A percentile compares a stretch with the other conserved stretches of the same genome.
These are phyloP conservation scores for Diaprepes abbreviatus DNA, from an alignment of 2,888 invertebrate species.

Conservation along the genomic window DNA sequence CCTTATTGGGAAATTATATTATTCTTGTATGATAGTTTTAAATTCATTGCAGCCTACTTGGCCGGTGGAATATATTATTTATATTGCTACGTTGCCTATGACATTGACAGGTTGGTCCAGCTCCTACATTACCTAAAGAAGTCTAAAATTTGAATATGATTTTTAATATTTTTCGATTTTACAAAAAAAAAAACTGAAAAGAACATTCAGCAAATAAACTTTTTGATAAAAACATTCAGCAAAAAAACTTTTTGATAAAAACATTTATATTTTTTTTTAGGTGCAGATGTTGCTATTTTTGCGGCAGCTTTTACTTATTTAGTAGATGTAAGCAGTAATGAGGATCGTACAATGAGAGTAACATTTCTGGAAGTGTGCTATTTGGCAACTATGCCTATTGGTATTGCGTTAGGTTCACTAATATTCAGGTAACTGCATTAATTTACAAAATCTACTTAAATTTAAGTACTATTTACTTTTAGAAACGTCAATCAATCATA, in stretches of 20 bases:
- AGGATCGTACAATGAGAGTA: conserved; percentile 82
- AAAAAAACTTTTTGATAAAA: too few species aligned
- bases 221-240: too few species aligned
- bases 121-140: too few species aligned
- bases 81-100: conserved; percentile 82
- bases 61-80: conserved; percentile 82
- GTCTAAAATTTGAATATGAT: too few species aligned
- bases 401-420: conserved; percentile 77
- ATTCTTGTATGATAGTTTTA: conserved; percentile 81
- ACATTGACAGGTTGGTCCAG: conserved; percentile 73
- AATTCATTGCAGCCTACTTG: conserved; percentile 73
- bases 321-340: conserved; percentile 79
- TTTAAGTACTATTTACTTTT: conserved; percentile 8
- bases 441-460: not conserved
- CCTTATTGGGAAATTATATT: conserved; percentile 80
- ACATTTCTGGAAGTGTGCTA: conserved; percentile 87
- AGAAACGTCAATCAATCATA: conserved; percentile 74
- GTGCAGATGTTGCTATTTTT: conserved; percentile 85
- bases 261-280: conserved; percentile 34
- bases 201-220: too few species aligned
- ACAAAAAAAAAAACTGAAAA: too few species aligned
- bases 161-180: too few species aligned
- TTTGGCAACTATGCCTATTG: conserved; percentile 86
- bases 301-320: conserved; percentile 85
- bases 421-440: conserved; percentile 31